Evolutionary conservation across 2,113 vertebrate genomes (phyloP).

Genomic region (Octodon degus): DNA sequence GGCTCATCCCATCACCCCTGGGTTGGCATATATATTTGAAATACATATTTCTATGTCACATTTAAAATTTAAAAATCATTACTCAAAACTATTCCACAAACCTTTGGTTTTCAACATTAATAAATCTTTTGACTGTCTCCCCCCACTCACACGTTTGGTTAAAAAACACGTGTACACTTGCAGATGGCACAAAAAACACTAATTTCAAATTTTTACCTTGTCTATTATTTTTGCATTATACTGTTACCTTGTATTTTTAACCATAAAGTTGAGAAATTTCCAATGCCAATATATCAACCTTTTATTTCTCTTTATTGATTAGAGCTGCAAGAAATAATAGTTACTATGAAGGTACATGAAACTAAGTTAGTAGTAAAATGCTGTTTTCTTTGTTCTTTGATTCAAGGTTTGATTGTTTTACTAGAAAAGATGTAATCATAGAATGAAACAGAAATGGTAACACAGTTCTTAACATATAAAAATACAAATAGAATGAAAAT

Average conservation of each 20-base stretch:
- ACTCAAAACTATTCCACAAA: constrained; percentile 10
- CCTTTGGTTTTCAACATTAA: not conserved
- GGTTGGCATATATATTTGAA: not conserved
- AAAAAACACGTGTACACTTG: not conserved
- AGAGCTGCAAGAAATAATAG: not conserved
- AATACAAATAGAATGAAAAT: not conserved
- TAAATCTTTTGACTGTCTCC: not conserved
- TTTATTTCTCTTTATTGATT: constrained; percentile 3
- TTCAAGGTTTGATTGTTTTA: not conserved
- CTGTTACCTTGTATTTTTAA: not conserved
- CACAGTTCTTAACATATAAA: not conserved
- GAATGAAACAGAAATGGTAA: not conserved
- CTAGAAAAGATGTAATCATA: not conserved
- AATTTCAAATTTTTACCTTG: not conserved
- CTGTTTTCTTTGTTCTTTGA: not conserved
- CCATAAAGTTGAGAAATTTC: not conserved
- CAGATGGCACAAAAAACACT: not conserved
- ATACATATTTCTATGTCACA: not conserved
- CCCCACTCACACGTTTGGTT: not conserved
- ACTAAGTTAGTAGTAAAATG: not conserved
- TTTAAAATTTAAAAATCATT: not conserved
- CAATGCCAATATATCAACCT: not conserved
- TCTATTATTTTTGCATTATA: not conserved
- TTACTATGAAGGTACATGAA: not conserved
- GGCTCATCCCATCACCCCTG: not conserved